A percentile compares a stretch with the other conserved stretches of the same genome.
phyloP scores from a whole-genome alignment of 2,888 invertebrate species.

The Carcina quercana region DNA sequence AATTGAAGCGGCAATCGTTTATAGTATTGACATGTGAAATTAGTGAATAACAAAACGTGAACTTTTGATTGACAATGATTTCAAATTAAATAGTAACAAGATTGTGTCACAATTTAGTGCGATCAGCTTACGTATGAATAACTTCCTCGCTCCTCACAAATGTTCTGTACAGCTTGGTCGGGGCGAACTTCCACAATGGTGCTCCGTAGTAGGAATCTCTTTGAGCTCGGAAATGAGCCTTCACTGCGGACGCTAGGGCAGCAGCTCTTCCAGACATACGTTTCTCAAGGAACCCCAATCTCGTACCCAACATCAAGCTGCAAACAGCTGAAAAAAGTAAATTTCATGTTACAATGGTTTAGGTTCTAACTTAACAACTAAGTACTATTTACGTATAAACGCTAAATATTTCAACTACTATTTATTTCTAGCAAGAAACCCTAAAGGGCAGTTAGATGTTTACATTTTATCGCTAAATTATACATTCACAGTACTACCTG shows the following conservation, averaged over 20 bases:
- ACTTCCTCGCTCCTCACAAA: slow-evolving; percentile 84
- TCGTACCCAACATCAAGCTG: slow-evolving; percentile 83
- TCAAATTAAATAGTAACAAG: no score
- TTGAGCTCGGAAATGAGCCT: slow-evolving; percentile 84
- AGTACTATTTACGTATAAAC: no score
- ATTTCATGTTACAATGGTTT: neutral
- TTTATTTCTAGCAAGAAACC: no score
- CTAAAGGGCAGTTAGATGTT: neutral
- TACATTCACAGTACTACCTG: no score
- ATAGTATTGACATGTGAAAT: no score
- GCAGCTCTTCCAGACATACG: slow-evolving; percentile 75
- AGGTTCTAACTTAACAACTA: no score
- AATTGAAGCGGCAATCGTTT: no score
- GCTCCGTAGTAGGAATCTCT: slow-evolving; percentile 88
- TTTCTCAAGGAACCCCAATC: slow-evolving; percentile 83
- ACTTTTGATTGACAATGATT: no score
- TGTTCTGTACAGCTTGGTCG: slow-evolving; percentile 81
- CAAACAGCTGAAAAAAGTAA: slow-evolving; percentile 78
- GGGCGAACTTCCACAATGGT: slow-evolving; percentile 87
- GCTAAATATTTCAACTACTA: no score
- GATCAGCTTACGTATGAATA: slow-evolving; percentile 85
- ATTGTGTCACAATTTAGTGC: no score
- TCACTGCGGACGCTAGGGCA: slow-evolving; percentile 81
- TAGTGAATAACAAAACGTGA: no score
- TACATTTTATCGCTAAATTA: neutral